Base-by-base conservation (phyloP, 1,140 invertebrate species). In the Yoshiicerus persimilis region DNA sequence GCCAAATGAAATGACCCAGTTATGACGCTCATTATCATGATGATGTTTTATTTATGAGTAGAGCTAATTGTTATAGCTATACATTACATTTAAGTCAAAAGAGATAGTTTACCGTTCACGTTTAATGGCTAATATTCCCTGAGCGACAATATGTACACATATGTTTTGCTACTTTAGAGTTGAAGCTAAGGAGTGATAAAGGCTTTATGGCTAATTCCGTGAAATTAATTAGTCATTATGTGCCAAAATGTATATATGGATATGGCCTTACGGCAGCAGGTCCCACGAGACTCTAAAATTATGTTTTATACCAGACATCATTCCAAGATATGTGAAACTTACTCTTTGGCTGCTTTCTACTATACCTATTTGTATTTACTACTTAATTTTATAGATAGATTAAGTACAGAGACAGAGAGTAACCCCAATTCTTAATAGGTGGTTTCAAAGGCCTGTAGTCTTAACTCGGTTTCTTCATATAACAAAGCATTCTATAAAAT, bases 211-310 rank as follows among this genome's bases (percentile, higher is more conserved):
- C 83, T 84, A 84, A 84, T 84, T 84, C 83, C 38, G n/a, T 56
- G 41, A 84, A 84, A 84, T 84, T 84, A 84, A 84, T 84, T 84
- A 84, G 83, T 84, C 83, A 84, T 84, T 84, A 84, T 80, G 75
- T 80, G 75, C 75, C 75, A 80, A 80, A 80, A 80, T 80, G 75
- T 80, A 38, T 80, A 38, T 80, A 80, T 80, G 75, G 75, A 80
- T 80, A 80, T 80, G 75, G 75, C 75, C 75, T 80, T 80, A 80
- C 75, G 75, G 75, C 75, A 34, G 75, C 34, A 34, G 30, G 75
- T 80, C 75, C 34, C 75, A 36, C 34, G 32, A 32, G 32, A 80
- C 30, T 9, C 20, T 34, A 38, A 38, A 80, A 80, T 80, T 38
- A 80, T 80, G 75, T 80, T 80, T 80, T 80, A 34, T 80, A 80